These are phyloP conservation scores for Anhinga anhinga DNA, from an alignment of 2,113 vertebrate species.

Conservation along the genomic window DNA sequence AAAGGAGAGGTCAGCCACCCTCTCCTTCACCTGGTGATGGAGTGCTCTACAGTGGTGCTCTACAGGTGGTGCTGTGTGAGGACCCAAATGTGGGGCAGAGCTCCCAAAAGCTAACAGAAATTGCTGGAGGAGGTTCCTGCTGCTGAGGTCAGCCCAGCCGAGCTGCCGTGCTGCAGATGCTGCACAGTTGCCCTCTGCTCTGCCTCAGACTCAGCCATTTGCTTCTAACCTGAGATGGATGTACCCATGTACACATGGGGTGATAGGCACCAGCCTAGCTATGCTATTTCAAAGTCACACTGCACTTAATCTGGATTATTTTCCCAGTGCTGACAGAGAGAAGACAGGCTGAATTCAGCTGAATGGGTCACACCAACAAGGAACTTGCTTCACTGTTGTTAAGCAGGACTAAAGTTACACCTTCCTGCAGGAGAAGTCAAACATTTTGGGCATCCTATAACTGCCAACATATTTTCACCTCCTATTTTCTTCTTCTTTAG, in stretches of 20 bases:
- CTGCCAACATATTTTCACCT: not conserved
- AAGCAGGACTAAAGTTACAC: not conserved
- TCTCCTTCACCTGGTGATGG: not conserved
- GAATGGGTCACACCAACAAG: not conserved
- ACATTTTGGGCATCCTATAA: not conserved
- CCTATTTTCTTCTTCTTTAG: not conserved
- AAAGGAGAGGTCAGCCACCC: not conserved
- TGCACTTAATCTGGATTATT: not conserved
- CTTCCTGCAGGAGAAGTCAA: not conserved
- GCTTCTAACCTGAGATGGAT: not conserved
- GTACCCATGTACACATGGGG: not conserved
- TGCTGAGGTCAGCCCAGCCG: not conserved
- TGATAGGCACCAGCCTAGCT: not conserved
- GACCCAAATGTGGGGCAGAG: not conserved
- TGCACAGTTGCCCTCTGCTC: not conserved
- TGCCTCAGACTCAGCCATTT: rapidly evolving
- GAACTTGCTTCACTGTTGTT: not conserved
- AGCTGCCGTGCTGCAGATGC: rapidly evolving
- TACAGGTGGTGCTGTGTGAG: not conserved
- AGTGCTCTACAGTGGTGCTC: not conserved
- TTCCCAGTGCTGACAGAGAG: not conserved
- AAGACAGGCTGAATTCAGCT: not conserved
- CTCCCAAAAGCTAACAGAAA: not conserved
- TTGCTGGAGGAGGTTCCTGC: not conserved
- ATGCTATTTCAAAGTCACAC: not conserved